These are phyloP conservation scores for Melitaea athalia DNA, from an alignment of 2,888 invertebrate genomes.

Conservation along the genomic window DNA sequence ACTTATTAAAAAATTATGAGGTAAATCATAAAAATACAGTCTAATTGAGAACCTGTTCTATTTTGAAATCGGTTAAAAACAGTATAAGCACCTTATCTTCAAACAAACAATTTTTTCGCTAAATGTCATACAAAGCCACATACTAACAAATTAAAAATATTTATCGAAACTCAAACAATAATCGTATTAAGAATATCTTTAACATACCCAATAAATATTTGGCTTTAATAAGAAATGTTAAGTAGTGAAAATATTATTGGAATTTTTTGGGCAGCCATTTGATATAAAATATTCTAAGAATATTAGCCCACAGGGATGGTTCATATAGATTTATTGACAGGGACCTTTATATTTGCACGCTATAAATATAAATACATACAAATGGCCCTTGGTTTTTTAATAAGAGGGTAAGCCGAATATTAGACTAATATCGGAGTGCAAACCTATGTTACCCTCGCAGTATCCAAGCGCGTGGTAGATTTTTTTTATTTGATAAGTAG, in stretches of 20 bases:
- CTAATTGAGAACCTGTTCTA: no score
- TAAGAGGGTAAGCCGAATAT: conserved; percentile 79
- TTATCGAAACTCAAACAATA: background rate
- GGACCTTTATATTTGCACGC: conserved; percentile 52
- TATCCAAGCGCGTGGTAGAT: conserved; percentile 55
- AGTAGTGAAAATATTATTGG: conserved; percentile 24
- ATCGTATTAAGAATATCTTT: background rate
- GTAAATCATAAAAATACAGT: no score
- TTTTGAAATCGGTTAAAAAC: no score
- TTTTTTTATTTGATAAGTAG: conserved; percentile 32
- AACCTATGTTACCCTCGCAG: conserved; percentile 75
- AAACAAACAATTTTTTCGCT: no score
- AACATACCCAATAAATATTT: background rate
- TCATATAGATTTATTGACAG: conserved; percentile 61
- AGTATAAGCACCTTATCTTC: no score
- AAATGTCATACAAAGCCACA: no score
- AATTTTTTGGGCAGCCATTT: conserved; percentile 23
- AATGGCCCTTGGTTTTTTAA: conserved; percentile 80
- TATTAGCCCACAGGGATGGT: conserved; percentile 74
- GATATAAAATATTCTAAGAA: conserved; percentile 66
- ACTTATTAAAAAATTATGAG: no score
- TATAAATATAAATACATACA: conserved; percentile 74
- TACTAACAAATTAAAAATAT: no score
- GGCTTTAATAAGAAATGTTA: background rate
- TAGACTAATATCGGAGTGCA: conserved; percentile 80